Evolutionary conservation across 1,140 invertebrate genomes (phyloP).

Genomic region (Bemisia tabaci): DNA sequence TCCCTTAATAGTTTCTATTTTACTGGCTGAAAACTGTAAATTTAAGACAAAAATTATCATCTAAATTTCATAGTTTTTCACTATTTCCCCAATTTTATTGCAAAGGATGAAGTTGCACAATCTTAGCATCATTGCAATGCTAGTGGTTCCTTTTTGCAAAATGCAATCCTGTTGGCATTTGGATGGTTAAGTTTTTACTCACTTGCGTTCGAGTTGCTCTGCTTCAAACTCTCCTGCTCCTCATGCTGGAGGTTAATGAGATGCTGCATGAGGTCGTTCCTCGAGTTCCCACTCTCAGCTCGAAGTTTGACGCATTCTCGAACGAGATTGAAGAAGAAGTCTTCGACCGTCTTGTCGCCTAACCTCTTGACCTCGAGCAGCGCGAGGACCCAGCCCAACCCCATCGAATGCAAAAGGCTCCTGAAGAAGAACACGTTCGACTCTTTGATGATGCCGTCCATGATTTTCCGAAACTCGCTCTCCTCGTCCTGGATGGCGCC

Average conservation of each 20-base stretch:
- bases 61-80: no score
- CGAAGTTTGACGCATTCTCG: conserved; percentile 22
- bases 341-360: conserved; percentile 13
- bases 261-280: conserved; percentile 28
- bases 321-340: conserved; percentile 23
- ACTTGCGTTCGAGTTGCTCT: background rate
- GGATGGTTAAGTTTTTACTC: no score
- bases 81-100: no score
- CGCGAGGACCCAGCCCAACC: background rate
- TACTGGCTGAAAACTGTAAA: no score
- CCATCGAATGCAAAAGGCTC: background rate
- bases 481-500: conserved; percentile 35
- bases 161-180: no score
- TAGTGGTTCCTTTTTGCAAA: no score
- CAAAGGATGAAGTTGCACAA: no score
- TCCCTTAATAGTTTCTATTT: no score
- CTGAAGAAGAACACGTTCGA: conserved; percentile 18
- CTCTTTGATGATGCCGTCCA: conserved; percentile 27
- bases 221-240: no score
- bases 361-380: no score
- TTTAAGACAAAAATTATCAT: no score
- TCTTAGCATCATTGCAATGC: no score
- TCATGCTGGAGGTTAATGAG: conserved; percentile 15
- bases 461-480: conserved; percentile 36
- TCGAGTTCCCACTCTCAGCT: conserved; percentile 18